These are phyloP conservation scores for Sphinx pinastri DNA, from an alignment of 2,888 invertebrate species.

Conservation along the genomic window DNA sequence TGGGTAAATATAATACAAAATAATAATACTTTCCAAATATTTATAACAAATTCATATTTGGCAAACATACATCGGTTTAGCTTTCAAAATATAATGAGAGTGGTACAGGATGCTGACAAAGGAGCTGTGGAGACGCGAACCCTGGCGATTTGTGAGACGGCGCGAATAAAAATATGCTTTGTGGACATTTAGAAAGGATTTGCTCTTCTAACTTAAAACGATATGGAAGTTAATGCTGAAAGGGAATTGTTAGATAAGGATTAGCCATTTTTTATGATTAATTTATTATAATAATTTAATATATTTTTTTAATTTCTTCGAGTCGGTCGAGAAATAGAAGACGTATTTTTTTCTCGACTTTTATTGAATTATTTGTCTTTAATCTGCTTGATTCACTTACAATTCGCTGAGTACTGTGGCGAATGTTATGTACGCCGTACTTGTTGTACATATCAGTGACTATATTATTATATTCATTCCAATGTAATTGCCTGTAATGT, in stretches of 20 bases:
- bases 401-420: too few relatives aligned
- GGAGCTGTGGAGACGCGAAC: slow-evolving; percentile 56
- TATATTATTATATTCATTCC: too few relatives aligned
- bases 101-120: slow-evolving; percentile 64
- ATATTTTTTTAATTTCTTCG: too few relatives aligned
- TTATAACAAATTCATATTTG: not conserved
- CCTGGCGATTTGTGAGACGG: slow-evolving; percentile 63
- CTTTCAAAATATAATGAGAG: slow-evolving; percentile 53
- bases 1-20: not conserved
- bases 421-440: too few relatives aligned
- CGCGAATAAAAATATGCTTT: slow-evolving; percentile 63
- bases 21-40: not conserved
- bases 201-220: slow-evolving; percentile 54
- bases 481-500: too few relatives aligned
- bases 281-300: too few relatives aligned
- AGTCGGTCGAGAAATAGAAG: too few relatives aligned
- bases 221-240: slow-evolving; percentile 45
- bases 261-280: too few relatives aligned
- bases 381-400: too few relatives aligned
- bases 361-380: too few relatives aligned
- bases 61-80: slow-evolving; percentile 14
- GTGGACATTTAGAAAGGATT: slow-evolving; percentile 57
- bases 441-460: too few relatives aligned
- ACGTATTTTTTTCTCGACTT: too few relatives aligned
- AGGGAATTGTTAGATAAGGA: slow-evolving; percentile 17